These are phyloP conservation scores for Ctenodactylus gundi DNA, from an alignment of 2,113 vertebrate genomes.

Conservation along the genomic window DNA sequence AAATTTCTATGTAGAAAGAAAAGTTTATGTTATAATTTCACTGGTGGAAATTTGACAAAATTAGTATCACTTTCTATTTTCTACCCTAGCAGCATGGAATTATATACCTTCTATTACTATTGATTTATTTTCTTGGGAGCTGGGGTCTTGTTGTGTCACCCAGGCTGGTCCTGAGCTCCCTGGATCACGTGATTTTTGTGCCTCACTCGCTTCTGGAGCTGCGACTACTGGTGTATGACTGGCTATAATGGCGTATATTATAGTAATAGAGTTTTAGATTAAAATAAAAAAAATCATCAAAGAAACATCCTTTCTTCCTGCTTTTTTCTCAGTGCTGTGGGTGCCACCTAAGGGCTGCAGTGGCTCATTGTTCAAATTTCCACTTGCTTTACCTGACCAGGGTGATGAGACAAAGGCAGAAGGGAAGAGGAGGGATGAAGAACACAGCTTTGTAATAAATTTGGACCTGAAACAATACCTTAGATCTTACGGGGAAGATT, in stretches of 20 bases:
- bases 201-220: not conserved
- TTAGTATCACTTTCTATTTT: too few relatives aligned
- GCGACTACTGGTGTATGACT: not conserved
- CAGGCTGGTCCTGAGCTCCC: too few relatives aligned
- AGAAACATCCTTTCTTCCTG: not conserved
- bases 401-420: too few relatives aligned
- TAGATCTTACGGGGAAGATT: too few relatives aligned
- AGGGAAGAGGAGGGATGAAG: too few relatives aligned
- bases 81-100: not conserved
- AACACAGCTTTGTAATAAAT: too few relatives aligned
- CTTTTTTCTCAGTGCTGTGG: too few relatives aligned
- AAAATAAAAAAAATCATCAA: too few relatives aligned
- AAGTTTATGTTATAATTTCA: not conserved
- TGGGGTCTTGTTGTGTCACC: not conserved
- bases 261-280: not conserved
- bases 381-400: too few relatives aligned
- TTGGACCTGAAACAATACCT: too few relatives aligned
- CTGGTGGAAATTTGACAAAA: not conserved
- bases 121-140: not conserved
- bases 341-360: too few relatives aligned
- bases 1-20: not conserved
- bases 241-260: not conserved
- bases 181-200: not conserved
- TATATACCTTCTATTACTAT: not conserved
- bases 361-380: too few relatives aligned